These are phyloP conservation scores for Ethmia dodecea DNA, from an alignment of 2,888 invertebrate species.

Conservation along the genomic window DNA sequence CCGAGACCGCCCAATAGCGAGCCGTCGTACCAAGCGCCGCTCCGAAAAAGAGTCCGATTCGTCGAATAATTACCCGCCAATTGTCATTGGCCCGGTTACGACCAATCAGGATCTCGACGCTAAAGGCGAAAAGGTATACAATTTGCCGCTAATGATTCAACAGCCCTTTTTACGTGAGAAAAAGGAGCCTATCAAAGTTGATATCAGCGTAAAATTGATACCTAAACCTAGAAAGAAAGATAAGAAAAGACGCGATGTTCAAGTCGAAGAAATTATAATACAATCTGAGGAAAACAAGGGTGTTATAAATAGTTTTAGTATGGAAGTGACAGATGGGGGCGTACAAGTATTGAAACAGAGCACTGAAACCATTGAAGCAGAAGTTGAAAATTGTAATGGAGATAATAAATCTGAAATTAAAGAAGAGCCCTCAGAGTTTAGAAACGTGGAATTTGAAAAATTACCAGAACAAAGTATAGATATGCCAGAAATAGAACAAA, in stretches of 20 bases:
- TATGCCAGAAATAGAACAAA: not conserved
- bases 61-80: constrained; percentile 72
- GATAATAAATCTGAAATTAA: too few species aligned
- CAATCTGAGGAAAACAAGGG: constrained; percentile 45
- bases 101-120: constrained; percentile 71
- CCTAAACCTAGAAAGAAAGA: constrained; percentile 77
- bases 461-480: not conserved
- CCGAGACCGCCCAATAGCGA: constrained; percentile 51
- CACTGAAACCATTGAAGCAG: constrained; percentile 41
- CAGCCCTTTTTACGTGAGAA: constrained; percentile 79
- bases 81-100: constrained; percentile 68
- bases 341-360: constrained; percentile 55
- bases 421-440: too few species aligned
- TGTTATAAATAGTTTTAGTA: constrained; percentile 61
- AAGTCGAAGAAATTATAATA: constrained; percentile 43
- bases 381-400: too few species aligned
- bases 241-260: constrained; percentile 48
- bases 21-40: constrained; percentile 64
- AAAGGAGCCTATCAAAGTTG: constrained; percentile 87
- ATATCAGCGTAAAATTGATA: constrained; percentile 86
- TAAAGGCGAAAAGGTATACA: constrained; percentile 63
- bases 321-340: constrained; percentile 60
- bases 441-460: not conserved
- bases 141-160: constrained; percentile 74
- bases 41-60: constrained; percentile 77